Percentiles rank a stretch among this genome's conserved stretches.
Conservation (phyloP, 2,888 invertebrate species). For the Alentia gelatinosa region DNA sequence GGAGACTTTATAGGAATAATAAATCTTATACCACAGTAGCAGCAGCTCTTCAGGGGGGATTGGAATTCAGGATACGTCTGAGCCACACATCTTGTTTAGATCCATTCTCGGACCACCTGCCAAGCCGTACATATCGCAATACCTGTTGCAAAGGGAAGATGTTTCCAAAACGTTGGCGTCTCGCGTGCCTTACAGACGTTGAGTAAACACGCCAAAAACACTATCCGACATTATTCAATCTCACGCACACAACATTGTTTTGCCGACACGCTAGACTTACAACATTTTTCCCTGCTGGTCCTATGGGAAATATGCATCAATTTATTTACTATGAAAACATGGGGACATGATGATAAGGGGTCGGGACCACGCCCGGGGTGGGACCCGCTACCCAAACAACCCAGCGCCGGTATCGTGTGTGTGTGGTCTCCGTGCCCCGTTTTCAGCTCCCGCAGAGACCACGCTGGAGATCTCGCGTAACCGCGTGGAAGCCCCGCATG, state of each 20-base stretch:
- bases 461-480: conserved; percentile 15
- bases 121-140: background rate
- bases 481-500: conserved; percentile 23
- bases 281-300: background rate
- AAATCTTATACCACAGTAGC: too few species aligned
- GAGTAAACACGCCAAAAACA: background rate
- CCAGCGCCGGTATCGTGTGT: background rate
- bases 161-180: background rate
- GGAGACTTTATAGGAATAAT: too few species aligned
- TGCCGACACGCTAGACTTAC: conserved; percentile 27
- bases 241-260: conserved; percentile 27
- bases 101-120: conserved; percentile 1
- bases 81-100: too few species aligned
- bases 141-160: conserved; percentile 1
- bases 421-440: conserved; percentile 6
- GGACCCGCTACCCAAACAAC: background rate
- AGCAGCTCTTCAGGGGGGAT: too few species aligned
- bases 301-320: background rate
- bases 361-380: background rate
- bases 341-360: background rate
- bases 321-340: conserved; percentile 53
- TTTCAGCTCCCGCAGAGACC: conserved; percentile 26
- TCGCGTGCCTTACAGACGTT: background rate
- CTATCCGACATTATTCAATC: conserved; percentile 4
- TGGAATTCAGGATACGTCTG: background rate